Conservation (phyloP, 1,140 invertebrate species). For the Periplaneta americana region DNA sequence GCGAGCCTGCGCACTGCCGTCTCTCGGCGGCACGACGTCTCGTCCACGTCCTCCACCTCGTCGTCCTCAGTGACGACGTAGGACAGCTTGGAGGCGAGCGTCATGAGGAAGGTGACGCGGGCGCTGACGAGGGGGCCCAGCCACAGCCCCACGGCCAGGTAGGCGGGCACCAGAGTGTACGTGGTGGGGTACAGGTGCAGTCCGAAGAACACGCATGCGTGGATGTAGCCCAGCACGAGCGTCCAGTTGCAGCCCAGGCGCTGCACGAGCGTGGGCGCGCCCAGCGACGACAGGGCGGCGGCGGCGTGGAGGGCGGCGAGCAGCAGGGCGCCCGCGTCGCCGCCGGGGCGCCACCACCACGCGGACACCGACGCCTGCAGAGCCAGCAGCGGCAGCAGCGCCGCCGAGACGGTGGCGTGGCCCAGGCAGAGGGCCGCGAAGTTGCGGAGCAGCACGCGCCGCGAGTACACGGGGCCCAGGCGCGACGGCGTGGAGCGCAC, state of each 20-base stretch:
- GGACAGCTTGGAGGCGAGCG: slow-evolving; percentile 49
- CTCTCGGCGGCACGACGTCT: slow-evolving; percentile 21
- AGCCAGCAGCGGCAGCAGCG: slow-evolving; percentile 54
- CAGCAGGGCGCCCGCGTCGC: slow-evolving; percentile 45
- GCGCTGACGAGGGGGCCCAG: slow-evolving; percentile 48
- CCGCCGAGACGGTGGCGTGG: slow-evolving; percentile 52
- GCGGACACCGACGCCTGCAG: slow-evolving; percentile 45
- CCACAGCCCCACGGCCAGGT: slow-evolving; percentile 50
- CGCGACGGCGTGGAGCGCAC: slow-evolving; percentile 36
- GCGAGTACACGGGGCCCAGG: slow-evolving; percentile 37
- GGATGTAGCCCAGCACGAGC: slow-evolving; percentile 42
- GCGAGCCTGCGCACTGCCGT: slow-evolving; percentile 27
- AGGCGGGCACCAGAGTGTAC: slow-evolving; percentile 51
- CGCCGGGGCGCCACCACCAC: slow-evolving; percentile 31
- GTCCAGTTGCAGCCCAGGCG: slow-evolving; percentile 47
- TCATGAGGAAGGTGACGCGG: slow-evolving; percentile 50
- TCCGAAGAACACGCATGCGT: slow-evolving; percentile 48
- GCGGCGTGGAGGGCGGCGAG: slow-evolving; percentile 45
- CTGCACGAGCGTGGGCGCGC: slow-evolving; percentile 46
- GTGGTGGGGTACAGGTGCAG: slow-evolving; percentile 55
- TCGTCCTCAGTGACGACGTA: slow-evolving; percentile 48
- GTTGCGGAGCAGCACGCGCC: slow-evolving; percentile 39
- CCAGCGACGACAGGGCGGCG: slow-evolving; percentile 46
- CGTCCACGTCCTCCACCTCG: slow-evolving; percentile 44
- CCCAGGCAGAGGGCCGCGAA: slow-evolving; percentile 50